Evolutionary conservation across 35 echinoderm and acorn worm species (phyloP), one percentile per base, ranked within the genome.

Genomic region (Heliocidaris erythrogramma): DNA sequence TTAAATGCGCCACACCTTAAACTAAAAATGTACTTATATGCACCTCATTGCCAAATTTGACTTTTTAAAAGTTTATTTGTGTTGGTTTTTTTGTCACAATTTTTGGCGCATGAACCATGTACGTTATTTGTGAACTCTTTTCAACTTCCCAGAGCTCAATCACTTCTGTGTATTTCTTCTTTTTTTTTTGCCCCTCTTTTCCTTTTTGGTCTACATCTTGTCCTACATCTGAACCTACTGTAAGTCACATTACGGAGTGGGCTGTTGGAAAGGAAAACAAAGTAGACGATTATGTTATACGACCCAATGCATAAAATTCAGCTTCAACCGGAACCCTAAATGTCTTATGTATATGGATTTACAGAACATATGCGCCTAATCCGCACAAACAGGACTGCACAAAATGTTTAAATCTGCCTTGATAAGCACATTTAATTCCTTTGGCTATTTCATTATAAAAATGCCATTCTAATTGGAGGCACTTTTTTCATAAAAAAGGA

Each of bases 191-290:
- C 65, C 0, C 17, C 18, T 78, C 65, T 18, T 78, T 27, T 78
- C 21, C 65, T 78, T 78, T 18, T n/a, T 78, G 35, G 27, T 78
- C 17, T 78, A 78, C 65, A 18, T 21, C 27, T 27, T 78, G 17
- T 24, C 65, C 65, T 78, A n/a, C 27, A 24, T 78, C n/a, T 7
- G 4, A n/a, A 6, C 61, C 65, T 78, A n/a, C n/a, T n/a, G n/a
- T n/a, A 78, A 78, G n/a, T 78, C 65, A 78, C 65, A 78, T 78
- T 78, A 71, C 61, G 27, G 65, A 78, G 65, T 78, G 65, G 60
- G 27, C 4, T 56, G 10, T 56, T 78, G 65, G 65, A 24, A 78
- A 78, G 24, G 27, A 78, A 78, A 78, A 78, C 18, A 78, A 78
- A 2, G 21, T 78, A 56, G 21, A 8, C 65, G 18, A 78, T 78